Base-by-base conservation (phyloP, 2,113 vertebrate genomes). In the Thalassarche chlororhynchos region DNA sequence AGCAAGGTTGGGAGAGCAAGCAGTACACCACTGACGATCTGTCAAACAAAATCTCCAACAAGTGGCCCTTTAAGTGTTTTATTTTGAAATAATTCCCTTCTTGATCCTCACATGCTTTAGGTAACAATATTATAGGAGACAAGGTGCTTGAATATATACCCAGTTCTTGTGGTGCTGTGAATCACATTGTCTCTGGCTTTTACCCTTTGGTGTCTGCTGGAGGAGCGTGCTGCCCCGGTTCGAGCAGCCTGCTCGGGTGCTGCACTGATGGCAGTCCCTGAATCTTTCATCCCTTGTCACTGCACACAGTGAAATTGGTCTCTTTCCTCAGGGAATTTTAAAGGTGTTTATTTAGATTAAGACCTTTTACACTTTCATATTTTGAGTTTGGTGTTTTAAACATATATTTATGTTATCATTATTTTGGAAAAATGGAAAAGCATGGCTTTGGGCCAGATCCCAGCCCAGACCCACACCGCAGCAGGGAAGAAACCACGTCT, bases 401-500 rank as follows among this genome's bases (percentile, higher is more conserved):
- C 4, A 17, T 32, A 16, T 44, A 23, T 77, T 89, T 86, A 15
- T 66, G 13, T 24, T 15, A n/a, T 46, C 54, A 32, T 29, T 65
- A 32, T 64, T 72, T 55, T 23, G 13, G 10, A 42, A 80, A 79
- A 72, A 19, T 6, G 11, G 23, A 69, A 52, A 38, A 12, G 8
- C 7, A 5, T 18, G 14, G 15, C 24, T 44, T 60, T 55, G 51
- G n/a, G 23, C 8, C 17, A 36, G 16, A 47, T 38, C 14, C 32
- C 40, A 36, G 31, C 26, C 14, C n/a, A 58, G 46, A 79, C 20
- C 14, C 12, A 6, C 16, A 13, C 2, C 10, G 1, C 0, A 5
- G 12, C 26, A 58, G 62, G 23, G 28, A 29, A 49, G 44, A 68
- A 75, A 51, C 2, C 3, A 4, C 3, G 0, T 23, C 24, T 71